Conservation (phyloP, 2,888 invertebrate genomes). For the Leptodirus hochenwartii region DNA sequence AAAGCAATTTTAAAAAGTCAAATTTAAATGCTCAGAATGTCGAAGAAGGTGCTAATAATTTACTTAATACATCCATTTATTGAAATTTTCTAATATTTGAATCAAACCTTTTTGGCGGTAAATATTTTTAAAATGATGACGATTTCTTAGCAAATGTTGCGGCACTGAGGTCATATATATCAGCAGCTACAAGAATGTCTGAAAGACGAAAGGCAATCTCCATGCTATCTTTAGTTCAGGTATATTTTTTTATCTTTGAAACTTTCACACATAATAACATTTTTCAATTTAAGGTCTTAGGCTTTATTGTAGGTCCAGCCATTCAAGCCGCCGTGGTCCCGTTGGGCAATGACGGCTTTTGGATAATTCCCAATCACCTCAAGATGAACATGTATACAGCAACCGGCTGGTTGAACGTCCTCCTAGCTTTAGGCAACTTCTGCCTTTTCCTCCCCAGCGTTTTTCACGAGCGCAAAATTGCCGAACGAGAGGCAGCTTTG, state of each 20-base stretch:
- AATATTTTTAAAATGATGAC: no score
- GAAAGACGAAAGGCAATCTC: slow-evolving; percentile 73
- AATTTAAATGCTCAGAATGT: no score
- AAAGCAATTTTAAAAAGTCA: no score
- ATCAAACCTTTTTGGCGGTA: no score
- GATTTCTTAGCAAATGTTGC: slow-evolving; percentile 56
- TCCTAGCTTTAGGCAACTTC: slow-evolving; percentile 55
- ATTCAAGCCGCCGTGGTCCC: slow-evolving; percentile 67
- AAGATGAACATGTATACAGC: slow-evolving; percentile 76
- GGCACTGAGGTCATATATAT: slow-evolving; percentile 65
- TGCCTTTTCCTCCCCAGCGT: slow-evolving; percentile 52
- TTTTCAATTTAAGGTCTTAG: no score
- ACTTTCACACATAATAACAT: no score
- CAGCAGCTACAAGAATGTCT: slow-evolving; percentile 56
- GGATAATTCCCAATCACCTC: slow-evolving; percentile 30
- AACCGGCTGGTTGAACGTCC: slow-evolving; percentile 67
- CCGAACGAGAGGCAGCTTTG: slow-evolving; percentile 59
- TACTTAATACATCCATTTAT: no score
- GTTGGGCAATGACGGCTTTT: slow-evolving; percentile 45
- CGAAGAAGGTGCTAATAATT: no score
- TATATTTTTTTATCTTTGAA: no score
- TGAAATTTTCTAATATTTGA: no score
- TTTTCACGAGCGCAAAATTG: slow-evolving; percentile 59
- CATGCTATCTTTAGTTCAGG: slow-evolving; percentile 66
- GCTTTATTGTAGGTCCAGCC: slow-evolving; percentile 71